A percentile compares a stretch with the other conserved stretches of the same genome.
phyloP scores from a whole-genome alignment of 2,888 invertebrate genomes.

The Mamestra brassicae region DNA sequence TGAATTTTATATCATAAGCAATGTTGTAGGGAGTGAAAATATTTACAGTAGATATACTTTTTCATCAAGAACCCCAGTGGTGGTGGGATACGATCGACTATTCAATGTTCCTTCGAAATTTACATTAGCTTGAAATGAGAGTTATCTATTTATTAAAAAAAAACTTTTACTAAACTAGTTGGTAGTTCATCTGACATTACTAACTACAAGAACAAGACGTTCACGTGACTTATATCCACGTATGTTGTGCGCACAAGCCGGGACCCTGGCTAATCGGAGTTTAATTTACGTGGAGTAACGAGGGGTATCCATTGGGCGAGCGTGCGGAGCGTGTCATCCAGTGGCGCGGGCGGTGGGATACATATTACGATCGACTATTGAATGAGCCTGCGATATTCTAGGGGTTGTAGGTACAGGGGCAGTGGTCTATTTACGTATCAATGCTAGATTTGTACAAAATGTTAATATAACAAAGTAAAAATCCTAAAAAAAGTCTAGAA shows the following conservation, averaged over 20 bases:
- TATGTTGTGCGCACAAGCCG: conserved; percentile 13
- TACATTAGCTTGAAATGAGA: no score
- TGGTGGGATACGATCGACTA: background rate
- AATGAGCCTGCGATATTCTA: background rate
- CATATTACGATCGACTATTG: background rate
- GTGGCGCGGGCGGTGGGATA: background rate
- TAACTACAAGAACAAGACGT: background rate
- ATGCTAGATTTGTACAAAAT: no score
- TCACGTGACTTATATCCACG: background rate
- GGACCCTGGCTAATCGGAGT: conserved; percentile 35
- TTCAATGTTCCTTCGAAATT: background rate
- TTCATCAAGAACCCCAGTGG: no score
- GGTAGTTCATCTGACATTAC: no score
- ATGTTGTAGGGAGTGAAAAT: no score
- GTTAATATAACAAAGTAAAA: no score
- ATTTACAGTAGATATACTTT: no score
- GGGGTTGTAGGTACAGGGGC: no score
- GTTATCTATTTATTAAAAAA: no score
- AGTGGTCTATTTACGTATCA: no score
- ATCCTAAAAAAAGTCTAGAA: no score
- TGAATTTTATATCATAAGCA: background rate
- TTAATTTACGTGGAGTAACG: conserved; percentile 46
- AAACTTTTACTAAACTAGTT: no score
- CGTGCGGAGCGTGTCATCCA: conserved; percentile 13
- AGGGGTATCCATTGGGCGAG: conserved; percentile 25